Evolutionary conservation across 2,888 invertebrate species (phyloP).

Genomic region (Microplitis manilae): DNA sequence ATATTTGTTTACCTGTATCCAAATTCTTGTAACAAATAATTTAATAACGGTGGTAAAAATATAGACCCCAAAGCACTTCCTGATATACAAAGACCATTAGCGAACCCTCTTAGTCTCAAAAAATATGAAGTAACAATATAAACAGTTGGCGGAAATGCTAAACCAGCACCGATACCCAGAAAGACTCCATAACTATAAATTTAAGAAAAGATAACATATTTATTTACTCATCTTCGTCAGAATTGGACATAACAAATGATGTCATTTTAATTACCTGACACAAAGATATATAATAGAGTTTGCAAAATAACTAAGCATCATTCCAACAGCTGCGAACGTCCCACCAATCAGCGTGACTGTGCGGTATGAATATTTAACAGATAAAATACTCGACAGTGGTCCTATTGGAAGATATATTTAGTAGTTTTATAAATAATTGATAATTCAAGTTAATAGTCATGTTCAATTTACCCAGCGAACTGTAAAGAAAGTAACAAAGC

Average conservation of each 20-base stretch:
- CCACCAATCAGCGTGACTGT: slow-evolving; percentile 89
- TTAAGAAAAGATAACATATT: not conserved
- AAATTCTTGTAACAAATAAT: slow-evolving; percentile 80
- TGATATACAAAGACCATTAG: slow-evolving; percentile 91
- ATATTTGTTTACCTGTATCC: slow-evolving; percentile 78
- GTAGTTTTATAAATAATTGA: not conserved
- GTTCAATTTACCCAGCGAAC: slow-evolving; percentile 81
- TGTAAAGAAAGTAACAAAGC: slow-evolving; percentile 89
- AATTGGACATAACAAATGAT: no score
- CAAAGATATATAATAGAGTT: slow-evolving; percentile 85
- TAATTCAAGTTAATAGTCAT: slow-evolving; percentile 3
- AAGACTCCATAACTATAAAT: slow-evolving; percentile 83
- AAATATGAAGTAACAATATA: slow-evolving; percentile 93
- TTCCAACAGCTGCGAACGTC: slow-evolving; percentile 85
- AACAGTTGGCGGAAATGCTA: slow-evolving; percentile 91
- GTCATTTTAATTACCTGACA: slow-evolving; percentile 75
- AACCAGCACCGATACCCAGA: slow-evolving; percentile 87
- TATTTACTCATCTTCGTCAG: not conserved
- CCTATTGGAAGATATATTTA: slow-evolving; percentile 70
- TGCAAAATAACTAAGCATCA: slow-evolving; percentile 88
- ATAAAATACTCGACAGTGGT: slow-evolving; percentile 87
- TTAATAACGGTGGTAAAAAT: slow-evolving; percentile 84
- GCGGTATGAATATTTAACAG: slow-evolving; percentile 87
- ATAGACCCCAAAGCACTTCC: slow-evolving; percentile 91
- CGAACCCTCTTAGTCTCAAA: slow-evolving; percentile 83